Percentiles rank a stretch among this genome's conserved stretches.
Conservation (phyloP, 53 echinoderm and acorn worm genomes). For the Holothuria scabra region DNA sequence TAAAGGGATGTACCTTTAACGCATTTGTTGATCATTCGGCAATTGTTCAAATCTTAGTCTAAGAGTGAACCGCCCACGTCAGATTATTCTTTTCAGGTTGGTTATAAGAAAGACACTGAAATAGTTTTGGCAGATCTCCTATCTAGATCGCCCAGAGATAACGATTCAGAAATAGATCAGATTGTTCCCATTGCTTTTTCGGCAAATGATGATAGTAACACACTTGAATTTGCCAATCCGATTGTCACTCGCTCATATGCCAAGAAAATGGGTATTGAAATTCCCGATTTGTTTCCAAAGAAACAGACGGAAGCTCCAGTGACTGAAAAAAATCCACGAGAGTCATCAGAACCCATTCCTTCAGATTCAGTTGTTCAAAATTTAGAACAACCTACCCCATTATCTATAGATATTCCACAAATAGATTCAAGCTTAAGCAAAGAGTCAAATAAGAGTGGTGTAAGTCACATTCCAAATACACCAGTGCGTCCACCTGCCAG, state of each 20-base stretch:
- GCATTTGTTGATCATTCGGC: conserved; percentile 23
- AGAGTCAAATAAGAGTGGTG: background rate
- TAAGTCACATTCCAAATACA: background rate
- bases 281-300: background rate
- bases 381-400: background rate
- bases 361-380: background rate
- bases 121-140: conserved; percentile 61
- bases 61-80: conserved; percentile 57
- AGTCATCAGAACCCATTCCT: background rate
- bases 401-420: background rate
- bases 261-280: conserved; percentile 10
- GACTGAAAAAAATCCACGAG: background rate
- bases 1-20: background rate
- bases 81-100: conserved; percentile 52
- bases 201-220: conserved; percentile 1
- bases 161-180: conserved; percentile 23
- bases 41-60: conserved; percentile 49
- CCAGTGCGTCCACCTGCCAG: background rate
- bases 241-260: conserved; percentile 7
- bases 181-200: background rate
- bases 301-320: background rate
- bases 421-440: background rate
- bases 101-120: conserved; percentile 63
- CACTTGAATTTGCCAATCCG: background rate
- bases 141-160: conserved; percentile 8